These are phyloP conservation scores for Halictus ligatus DNA, from an alignment of 2,888 invertebrate species.

Conservation along the genomic window DNA sequence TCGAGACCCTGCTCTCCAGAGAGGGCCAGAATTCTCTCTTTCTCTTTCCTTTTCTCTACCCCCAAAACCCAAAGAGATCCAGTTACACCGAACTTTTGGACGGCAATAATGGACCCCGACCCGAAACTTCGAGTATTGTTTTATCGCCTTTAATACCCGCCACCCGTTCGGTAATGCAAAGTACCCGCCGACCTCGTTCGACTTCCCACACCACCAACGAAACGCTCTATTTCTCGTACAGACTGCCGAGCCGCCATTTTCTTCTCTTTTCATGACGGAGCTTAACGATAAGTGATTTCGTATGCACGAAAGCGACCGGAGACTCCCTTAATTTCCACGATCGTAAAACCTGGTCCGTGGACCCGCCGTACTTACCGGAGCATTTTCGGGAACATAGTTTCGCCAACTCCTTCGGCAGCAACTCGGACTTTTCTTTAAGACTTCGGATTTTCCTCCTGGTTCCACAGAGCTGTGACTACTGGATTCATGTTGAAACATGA, in stretches of 20 bases:
- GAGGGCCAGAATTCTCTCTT: constrained; percentile 25
- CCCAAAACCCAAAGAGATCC: constrained; percentile 35
- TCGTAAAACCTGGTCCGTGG: constrained; percentile 63
- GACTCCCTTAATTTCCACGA: constrained; percentile 68
- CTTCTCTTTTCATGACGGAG: constrained; percentile 43
- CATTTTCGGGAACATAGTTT: constrained; percentile 24
- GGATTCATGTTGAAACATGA: not conserved
- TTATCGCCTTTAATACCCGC: constrained; percentile 69
- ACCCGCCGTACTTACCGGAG: constrained; percentile 16
- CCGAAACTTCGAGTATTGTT: constrained; percentile 71
- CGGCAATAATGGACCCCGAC: constrained; percentile 70
- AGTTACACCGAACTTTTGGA: constrained; percentile 65
- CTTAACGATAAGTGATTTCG: constrained; percentile 69
- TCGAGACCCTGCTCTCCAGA: constrained; percentile 43
- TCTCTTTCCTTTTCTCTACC: not conserved
- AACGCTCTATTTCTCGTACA: not conserved
- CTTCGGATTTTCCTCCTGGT: not conserved
- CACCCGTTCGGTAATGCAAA: constrained; percentile 40
- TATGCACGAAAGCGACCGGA: constrained; percentile 64
- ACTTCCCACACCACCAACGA: constrained; percentile 30
- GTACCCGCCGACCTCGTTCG: constrained; percentile 31
- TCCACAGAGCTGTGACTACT: not conserved
- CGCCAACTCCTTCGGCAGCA: not conserved
- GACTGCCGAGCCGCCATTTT: constrained; percentile 16
- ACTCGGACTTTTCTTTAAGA: not conserved